phyloP scores from a whole-genome alignment of 2,113 vertebrate genomes.

The Grallaria varia region DNA sequence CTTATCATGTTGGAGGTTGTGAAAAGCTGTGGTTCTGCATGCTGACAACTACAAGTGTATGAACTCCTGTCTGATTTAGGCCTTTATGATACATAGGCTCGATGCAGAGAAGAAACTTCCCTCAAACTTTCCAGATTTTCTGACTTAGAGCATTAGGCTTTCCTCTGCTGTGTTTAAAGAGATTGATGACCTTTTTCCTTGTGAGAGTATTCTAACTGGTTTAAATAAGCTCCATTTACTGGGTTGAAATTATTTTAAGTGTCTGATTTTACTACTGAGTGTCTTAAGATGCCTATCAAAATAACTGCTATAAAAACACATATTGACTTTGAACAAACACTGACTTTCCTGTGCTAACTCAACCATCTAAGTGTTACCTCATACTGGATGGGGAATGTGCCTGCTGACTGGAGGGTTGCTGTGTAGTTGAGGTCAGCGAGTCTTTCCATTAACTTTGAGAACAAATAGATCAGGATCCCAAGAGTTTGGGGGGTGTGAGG shows the following conservation, averaged over 20 bases:
- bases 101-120: neutral
- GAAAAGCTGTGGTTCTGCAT: neutral
- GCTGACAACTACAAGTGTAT: accelerated
- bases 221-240: neutral
- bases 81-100: neutral
- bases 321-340: neutral
- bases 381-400: neutral
- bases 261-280: neutral
- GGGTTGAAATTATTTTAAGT: neutral
- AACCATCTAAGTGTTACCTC: neutral
- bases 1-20: neutral
- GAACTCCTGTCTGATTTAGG: neutral
- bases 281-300: neutral
- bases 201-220: neutral
- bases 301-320: neutral
- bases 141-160: neutral
- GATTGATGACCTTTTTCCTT: neutral
- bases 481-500: accelerated
- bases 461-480: neutral
- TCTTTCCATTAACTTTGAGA: neutral
- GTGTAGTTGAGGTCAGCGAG: neutral
- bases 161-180: neutral
- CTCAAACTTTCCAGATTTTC: neutral
- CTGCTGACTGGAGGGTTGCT: neutral
- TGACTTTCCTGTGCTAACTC: neutral